Conservation (phyloP, 2,888 invertebrate species). For the Didymodactylos carnosus region DNA sequence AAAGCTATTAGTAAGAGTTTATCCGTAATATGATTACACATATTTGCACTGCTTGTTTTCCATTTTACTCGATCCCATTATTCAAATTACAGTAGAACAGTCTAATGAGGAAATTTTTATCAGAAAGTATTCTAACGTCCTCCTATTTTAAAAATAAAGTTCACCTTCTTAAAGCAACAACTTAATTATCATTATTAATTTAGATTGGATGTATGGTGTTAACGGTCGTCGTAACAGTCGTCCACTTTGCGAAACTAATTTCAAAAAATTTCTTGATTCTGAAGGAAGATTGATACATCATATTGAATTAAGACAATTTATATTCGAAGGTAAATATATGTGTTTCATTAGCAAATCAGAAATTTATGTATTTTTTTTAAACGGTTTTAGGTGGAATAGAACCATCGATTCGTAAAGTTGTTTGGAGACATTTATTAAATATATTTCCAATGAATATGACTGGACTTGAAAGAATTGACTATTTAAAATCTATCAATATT, state of each 20-base stretch:
- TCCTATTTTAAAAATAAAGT: too few relatives aligned
- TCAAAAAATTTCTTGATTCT: constrained; percentile 3
- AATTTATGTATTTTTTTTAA: too few relatives aligned
- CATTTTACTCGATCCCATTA: too few relatives aligned
- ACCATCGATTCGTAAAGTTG: constrained; percentile 59
- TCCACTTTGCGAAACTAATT: background rate
- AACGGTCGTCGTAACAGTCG: background rate
- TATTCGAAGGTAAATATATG: constrained; percentile 11
- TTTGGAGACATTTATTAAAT: constrained; percentile 87
- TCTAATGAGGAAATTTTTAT: too few relatives aligned
- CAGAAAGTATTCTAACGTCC: too few relatives aligned
- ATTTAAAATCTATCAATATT: background rate
- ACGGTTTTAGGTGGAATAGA: constrained; percentile 76
- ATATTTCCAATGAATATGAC: constrained; percentile 67
- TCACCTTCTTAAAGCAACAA: background rate
- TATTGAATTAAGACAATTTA: constrained; percentile 4
- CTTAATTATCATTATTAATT: background rate
- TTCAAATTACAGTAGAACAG: too few relatives aligned
- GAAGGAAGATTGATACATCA: constrained; percentile 1
- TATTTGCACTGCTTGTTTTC: too few relatives aligned
- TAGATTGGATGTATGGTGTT: background rate
- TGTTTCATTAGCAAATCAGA: too few relatives aligned
- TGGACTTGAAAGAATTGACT: constrained; percentile 69
- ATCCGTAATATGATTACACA: too few relatives aligned
- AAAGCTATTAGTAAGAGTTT: background rate